Evolutionary conservation across 1,140 invertebrate genomes (phyloP).

Genomic region (Lerema accius): DNA sequence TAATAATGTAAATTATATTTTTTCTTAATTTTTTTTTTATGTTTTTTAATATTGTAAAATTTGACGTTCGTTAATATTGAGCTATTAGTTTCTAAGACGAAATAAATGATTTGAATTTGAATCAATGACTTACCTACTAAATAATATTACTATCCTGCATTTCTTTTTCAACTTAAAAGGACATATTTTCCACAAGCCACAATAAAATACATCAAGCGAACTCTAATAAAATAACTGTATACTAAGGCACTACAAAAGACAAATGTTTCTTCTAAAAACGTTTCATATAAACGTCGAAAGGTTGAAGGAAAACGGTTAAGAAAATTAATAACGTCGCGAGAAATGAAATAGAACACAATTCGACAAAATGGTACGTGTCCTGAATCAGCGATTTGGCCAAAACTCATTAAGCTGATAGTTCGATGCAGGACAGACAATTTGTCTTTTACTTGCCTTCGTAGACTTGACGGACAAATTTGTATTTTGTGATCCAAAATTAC

Average conservation of each 20-base stretch:
- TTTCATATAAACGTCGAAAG: slow-evolving; percentile 17
- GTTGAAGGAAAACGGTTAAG: slow-evolving; percentile 31
- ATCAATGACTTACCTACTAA: no score
- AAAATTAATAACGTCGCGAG: slow-evolving; percentile 38
- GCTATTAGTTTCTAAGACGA: no score
- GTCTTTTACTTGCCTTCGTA: slow-evolving; percentile 43
- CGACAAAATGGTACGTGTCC: slow-evolving; percentile 52
- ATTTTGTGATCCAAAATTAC: slow-evolving; percentile 56
- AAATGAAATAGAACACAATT: slow-evolving; percentile 37
- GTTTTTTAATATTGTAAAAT: no score
- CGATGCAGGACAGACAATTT: slow-evolving; percentile 35
- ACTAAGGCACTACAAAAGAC: background rate
- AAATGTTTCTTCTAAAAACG: slow-evolving; percentile 5
- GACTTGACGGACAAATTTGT: slow-evolving; percentile 53
- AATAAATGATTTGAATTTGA: no score
- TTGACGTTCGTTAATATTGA: no score
- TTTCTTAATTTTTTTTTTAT: no score
- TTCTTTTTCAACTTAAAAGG: no score
- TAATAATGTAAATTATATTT: no score
- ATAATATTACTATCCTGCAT: no score
- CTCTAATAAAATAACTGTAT: no score
- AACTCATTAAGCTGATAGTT: slow-evolving; percentile 56
- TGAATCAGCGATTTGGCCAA: slow-evolving; percentile 52
- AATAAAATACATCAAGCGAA: no score
- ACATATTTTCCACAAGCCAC: no score